A percentile compares a stretch with the other conserved stretches of the same genome.
These are phyloP conservation scores for Lycocorax pyrrhopterus DNA, from an alignment of 2,113 vertebrate genomes.

Conservation along the genomic window DNA sequence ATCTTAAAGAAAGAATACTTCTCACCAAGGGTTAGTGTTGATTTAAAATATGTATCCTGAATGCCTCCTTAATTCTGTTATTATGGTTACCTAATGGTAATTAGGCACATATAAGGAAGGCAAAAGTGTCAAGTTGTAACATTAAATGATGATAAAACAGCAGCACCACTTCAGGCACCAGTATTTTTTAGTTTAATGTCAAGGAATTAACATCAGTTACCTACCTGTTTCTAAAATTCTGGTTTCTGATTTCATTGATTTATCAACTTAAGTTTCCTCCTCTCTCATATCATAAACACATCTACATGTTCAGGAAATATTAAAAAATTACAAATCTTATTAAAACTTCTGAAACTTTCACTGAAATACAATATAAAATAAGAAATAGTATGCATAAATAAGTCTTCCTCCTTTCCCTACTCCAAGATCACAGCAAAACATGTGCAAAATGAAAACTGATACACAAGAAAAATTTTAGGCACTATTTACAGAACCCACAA, in stretches of 20 bases:
- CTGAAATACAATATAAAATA: not conserved
- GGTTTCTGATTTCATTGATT: not conserved
- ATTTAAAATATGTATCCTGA: not conserved
- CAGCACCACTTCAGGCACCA: rapidly evolving
- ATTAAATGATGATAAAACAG: not conserved
- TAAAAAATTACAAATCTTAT: not conserved
- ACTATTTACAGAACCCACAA: not conserved
- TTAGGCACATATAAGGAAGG: not conserved
- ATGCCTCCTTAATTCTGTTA: not conserved
- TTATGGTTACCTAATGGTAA: not conserved
- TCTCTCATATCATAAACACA: not conserved
- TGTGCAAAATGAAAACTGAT: not conserved
- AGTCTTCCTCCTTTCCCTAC: not conserved
- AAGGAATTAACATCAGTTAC: not conserved
- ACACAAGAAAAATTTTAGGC: not conserved
- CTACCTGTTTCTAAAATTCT: not conserved
- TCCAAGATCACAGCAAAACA: not conserved
- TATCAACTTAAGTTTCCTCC: not conserved
- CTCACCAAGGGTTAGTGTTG: not conserved
- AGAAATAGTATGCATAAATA: not conserved
- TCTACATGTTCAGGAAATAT: not conserved
- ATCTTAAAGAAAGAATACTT: not conserved
- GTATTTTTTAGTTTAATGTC: not conserved
- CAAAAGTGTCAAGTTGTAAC: not conserved
- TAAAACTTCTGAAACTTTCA: not conserved